Evolutionary conservation across 2,113 vertebrate genomes (phyloP).

Genomic region (Gallinago jamesoni): DNA sequence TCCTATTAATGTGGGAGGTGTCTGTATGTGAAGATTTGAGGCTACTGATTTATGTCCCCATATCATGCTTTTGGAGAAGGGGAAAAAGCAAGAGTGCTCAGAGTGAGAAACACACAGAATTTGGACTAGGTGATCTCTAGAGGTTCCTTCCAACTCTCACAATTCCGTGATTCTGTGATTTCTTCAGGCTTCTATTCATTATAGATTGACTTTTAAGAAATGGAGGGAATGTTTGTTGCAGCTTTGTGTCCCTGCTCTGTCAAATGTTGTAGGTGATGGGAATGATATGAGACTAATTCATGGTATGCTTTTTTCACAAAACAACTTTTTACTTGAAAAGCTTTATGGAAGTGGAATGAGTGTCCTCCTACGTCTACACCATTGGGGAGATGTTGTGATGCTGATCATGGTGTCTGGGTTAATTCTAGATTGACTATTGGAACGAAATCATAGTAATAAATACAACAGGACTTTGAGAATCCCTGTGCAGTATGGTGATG

Average conservation of each 20-base stretch:
- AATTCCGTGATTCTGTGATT: not conserved
- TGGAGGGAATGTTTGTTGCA: not conserved
- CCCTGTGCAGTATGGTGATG: not conserved
- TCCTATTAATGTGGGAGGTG: not conserved
- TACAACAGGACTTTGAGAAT: not conserved
- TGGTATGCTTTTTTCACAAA: not conserved
- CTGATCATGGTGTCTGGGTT: not conserved
- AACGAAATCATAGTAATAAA: not conserved
- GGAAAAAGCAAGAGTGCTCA: not conserved
- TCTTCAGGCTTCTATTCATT: not conserved
- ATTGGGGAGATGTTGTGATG: not conserved
- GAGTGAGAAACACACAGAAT: not conserved
- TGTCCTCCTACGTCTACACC: not conserved
- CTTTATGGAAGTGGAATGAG: not conserved
- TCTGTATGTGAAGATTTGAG: not conserved
- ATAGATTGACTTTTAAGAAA: not conserved
- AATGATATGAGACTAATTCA: not conserved
- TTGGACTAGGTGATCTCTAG: no score
- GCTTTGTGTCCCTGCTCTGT: not conserved
- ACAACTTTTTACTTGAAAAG: not conserved
- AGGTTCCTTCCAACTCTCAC: no score
- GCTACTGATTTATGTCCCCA: constrained; percentile 19
- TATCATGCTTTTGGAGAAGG: not conserved
- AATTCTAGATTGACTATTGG: not conserved
- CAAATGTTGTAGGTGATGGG: not conserved